Evolutionary conservation across 37 sponge, comb jelly and placozoan genomes (phyloP).

Genomic region (Chondrilla cf. caribensis): DNA sequence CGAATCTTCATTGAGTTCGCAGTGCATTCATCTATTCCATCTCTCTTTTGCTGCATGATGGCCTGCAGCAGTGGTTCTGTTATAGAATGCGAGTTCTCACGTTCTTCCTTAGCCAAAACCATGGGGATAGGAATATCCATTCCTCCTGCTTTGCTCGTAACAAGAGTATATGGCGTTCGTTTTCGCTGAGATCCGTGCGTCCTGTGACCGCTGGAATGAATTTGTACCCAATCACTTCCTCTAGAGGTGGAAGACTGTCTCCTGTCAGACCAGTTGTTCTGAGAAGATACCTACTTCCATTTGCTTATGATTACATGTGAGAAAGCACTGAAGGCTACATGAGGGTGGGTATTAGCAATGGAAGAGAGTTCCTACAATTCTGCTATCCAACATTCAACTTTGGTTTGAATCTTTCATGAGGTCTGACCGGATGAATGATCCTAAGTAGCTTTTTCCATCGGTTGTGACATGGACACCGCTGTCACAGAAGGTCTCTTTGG

Average conservation of each 20-base stretch:
- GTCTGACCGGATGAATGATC: constrained; percentile 3
- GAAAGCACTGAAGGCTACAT: constrained; percentile 7
- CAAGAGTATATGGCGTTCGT: not conserved
- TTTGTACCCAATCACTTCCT: not conserved
- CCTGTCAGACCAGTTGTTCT: not conserved
- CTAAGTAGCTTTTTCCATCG: not conserved
- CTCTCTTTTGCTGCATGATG: not conserved
- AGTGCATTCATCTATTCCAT: not conserved
- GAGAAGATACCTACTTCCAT: not conserved
- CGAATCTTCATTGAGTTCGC: not conserved
- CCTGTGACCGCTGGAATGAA: not conserved
- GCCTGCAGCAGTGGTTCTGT: not conserved
- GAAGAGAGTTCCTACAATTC: not conserved
- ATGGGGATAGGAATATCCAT: not conserved
- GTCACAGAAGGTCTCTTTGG: constrained; percentile 3
- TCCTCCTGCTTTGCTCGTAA: not conserved
- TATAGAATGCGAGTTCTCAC: not conserved
- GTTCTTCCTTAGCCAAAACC: not conserved
- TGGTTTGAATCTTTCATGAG: not conserved
- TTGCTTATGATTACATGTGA: not conserved
- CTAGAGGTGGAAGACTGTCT: not conserved
- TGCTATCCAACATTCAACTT: not conserved
- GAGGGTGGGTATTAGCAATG: constrained; percentile 1
- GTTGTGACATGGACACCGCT: constrained; percentile 8
- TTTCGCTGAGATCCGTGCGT: not conserved